phyloP scores from a whole-genome alignment of 1,140 invertebrate species.

The Drosophila tropicalis region DNA sequence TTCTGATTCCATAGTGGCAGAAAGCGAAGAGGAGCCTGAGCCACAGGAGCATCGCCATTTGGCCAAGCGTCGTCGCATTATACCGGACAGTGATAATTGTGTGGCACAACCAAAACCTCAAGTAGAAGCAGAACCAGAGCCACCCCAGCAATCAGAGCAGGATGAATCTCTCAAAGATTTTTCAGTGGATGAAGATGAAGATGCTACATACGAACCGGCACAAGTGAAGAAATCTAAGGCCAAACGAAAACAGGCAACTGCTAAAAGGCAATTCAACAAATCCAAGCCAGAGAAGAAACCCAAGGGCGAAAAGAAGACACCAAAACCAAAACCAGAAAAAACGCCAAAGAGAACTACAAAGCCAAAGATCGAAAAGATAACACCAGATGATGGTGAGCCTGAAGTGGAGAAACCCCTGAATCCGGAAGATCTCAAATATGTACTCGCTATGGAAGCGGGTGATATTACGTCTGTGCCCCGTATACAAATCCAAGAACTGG shows the following conservation, averaged over 20 bases:
- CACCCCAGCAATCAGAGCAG: background rate
- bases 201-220: slow-evolving; percentile 57
- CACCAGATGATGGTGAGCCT: background rate
- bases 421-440: slow-evolving; percentile 71
- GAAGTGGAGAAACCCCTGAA: slow-evolving; percentile 57
- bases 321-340: slow-evolving; percentile 14
- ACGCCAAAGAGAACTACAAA: slow-evolving; percentile 23
- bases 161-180: slow-evolving; percentile 49
- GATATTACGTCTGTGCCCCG: slow-evolving; percentile 74
- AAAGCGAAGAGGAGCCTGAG: slow-evolving; percentile 74
- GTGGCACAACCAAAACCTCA: slow-evolving; percentile 12
- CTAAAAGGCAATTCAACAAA: slow-evolving; percentile 37
- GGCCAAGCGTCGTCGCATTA: slow-evolving; percentile 63
- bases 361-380: background rate
- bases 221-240: slow-evolving; percentile 29
- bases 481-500: slow-evolving; percentile 60
- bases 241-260: slow-evolving; percentile 53
- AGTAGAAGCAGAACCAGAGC: background rate
- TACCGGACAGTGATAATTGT: slow-evolving; percentile 13
- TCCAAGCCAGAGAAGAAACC: slow-evolving; percentile 51
- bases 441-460: slow-evolving; percentile 68
- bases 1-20: slow-evolving; percentile 76
- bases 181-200: slow-evolving; percentile 62
- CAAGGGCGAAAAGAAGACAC: slow-evolving; percentile 38
- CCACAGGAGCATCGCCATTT: slow-evolving; percentile 64